Base-by-base conservation (phyloP, 2,888 invertebrate species). In the Arctia plantaginis region DNA sequence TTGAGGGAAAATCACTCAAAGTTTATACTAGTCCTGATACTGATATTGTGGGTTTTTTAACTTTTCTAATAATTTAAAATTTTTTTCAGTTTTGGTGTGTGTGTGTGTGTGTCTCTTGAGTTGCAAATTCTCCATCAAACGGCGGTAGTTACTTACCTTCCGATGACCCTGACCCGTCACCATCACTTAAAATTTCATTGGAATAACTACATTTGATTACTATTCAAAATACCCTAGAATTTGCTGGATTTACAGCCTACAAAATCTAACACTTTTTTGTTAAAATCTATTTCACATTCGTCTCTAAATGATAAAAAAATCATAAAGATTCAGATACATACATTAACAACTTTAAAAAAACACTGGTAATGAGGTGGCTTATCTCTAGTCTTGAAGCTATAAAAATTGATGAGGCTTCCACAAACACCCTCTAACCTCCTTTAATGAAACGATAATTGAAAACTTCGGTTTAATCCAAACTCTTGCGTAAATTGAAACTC, bases 371-470 rank as follows among this genome's bases (percentile, higher is more conserved):
- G 89, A 88, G 86, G 82, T 66, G 82, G 87, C 89, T 90, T 91
- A 91, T 91, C 90, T 88, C 79, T 79, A 86, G 86, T 78, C 82
- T 84, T 73, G 74, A 74, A 77, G 89, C 89, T 86, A 90, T 91
- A 91, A 91, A 92, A 91, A 90, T 91, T 91, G 90, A 91, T 91
- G 91, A 89, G 89, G 82, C 86, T 84, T 86, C 84, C 87, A 86
- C 86, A 84, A 87, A 82, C 86, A 85, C 85, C 88, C 83, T 78
- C 77, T 82, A 81, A 85, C 85, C 86, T 85, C 83, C 86, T 86
- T 87, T 90, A 92, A 92, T 90, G 90, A 86, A 82, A 87, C 91
- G 90, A 92, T 93, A 93, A 93, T 92, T 93, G 93, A 93, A 93
- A 93, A 93, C 92, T 92, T 93, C 87, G 89, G 90, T 90, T 91